Evolutionary conservation across 2,113 vertebrate genomes (phyloP).

Genomic region (Grus americana): DNA sequence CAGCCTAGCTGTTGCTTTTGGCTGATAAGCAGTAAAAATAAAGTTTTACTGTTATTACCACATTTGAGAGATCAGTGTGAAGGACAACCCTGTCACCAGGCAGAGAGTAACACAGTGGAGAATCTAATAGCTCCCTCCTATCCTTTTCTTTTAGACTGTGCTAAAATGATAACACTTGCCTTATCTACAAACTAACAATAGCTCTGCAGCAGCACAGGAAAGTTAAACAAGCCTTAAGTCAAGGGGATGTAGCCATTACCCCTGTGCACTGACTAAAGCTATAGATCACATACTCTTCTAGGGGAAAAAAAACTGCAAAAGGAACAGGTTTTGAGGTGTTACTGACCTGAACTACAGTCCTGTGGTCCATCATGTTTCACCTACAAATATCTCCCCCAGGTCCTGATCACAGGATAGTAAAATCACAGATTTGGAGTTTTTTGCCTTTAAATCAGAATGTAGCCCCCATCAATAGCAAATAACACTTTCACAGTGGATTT

Average conservation of each 20-base stretch:
- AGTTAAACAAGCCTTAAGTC: slow-evolving; percentile 26
- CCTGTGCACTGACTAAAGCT: not conserved
- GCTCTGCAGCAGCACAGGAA: not conserved
- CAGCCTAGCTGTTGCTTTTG: not conserved
- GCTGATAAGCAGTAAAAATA: slow-evolving; percentile 7
- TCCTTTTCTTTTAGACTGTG: not conserved
- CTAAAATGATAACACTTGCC: not conserved
- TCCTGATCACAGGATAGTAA: not conserved
- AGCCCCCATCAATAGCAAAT: not conserved
- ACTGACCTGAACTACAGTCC: not conserved
- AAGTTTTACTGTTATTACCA: not conserved
- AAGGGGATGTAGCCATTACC: not conserved
- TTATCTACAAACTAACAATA: slow-evolving; percentile 45
- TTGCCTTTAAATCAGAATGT: not conserved
- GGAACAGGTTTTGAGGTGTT: not conserved
- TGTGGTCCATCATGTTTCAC: not conserved
- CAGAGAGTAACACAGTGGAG: not conserved
- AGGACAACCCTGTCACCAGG: not conserved
- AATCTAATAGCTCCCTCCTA: not conserved
- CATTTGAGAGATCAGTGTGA: not conserved
- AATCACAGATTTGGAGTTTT: not conserved
- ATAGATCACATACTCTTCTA: not conserved
- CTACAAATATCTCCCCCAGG: not conserved
- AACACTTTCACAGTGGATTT: not conserved
- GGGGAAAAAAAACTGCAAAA: not conserved